Conservation (phyloP, 2,113 vertebrate genomes). For the Numida meleagris region DNA sequence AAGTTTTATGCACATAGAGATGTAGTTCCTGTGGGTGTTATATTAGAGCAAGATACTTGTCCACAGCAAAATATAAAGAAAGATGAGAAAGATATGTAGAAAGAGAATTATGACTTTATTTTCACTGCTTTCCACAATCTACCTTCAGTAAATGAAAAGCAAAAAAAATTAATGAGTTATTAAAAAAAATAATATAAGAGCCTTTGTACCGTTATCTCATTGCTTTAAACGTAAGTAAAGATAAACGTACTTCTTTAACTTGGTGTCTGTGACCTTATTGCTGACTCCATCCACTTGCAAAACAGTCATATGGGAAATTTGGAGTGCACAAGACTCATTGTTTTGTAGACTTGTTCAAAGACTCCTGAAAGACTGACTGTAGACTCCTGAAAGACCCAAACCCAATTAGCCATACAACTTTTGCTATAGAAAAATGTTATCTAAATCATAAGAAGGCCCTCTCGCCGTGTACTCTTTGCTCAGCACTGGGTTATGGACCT, state of each 20-base stretch:
- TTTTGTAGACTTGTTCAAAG: not conserved
- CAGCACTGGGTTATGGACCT: not conserved
- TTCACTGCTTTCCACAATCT: not conserved
- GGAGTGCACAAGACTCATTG: not conserved
- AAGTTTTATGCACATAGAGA: slow-evolving; percentile 7
- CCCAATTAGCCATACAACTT: not conserved
- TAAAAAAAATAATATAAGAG: not conserved
- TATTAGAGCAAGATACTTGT: not conserved
- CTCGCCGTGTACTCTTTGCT: not conserved
- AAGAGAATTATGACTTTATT: not conserved
- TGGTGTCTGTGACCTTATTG: no score
- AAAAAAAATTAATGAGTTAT: not conserved
- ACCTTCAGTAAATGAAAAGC: not conserved
- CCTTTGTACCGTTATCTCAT: not conserved
- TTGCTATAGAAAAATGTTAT: not conserved
- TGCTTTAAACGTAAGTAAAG: no score
- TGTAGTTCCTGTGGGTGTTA: not conserved
- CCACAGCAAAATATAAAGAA: not conserved
- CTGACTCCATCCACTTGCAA: no score
- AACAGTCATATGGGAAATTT: not conserved
- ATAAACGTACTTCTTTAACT: no score
- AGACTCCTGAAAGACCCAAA: not conserved
- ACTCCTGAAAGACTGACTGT: not conserved
- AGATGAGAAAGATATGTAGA: not conserved
- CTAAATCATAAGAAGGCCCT: not conserved